Base-by-base conservation (phyloP, 2,888 invertebrate species). In the Caenorhabditis sulstoni region DNA sequence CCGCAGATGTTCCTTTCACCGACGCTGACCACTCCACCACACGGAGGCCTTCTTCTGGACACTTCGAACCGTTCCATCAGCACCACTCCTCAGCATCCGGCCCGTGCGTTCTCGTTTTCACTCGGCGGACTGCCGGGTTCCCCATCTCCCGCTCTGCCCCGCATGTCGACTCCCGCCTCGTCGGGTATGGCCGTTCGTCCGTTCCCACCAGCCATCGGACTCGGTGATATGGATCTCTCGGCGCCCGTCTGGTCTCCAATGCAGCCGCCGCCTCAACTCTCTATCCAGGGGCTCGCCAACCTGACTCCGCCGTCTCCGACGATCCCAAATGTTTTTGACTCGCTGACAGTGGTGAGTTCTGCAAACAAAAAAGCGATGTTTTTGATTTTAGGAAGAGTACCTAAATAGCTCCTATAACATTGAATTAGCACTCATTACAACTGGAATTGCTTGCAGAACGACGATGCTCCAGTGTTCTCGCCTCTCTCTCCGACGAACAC, bases 391-490 rank as follows among this genome's bases (percentile, higher is more conserved):
- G 44, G 12, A 45, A 44, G 5, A 47, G 47, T 16, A 14, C 3
- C 5, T 20, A 50, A 50, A 29, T 20, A 7, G 52, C 52, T 11
- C 3, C 20, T 1, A 49, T 49, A 7, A 20, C n/a, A 29, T 8
- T 41, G 14, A 18, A 57, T 57, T 57, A 39, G 20, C 20, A 39
- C 39, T 29, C 2, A 39, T 57, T 16, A 39, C 11, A 41, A 14
- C n/a, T 41, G 20, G 18, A 41, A 41, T 47, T 47, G 16, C 18
- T 71, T 74, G 18, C 64, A 77, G 76, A 65, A 64, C 66, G 82
- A 82, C 45, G 79, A 82, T 52, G 52, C 74, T 49, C 82, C 82
- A 11, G 76, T 79, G 20, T 79, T 77, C 47, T 79, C 76, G 18
- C 82, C 82, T 45, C 58, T 76, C n/a, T 71, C 70, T 11, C 80